phyloP scores from a whole-genome alignment of 2,113 vertebrate species.

The Suncus etruscus region DNA sequence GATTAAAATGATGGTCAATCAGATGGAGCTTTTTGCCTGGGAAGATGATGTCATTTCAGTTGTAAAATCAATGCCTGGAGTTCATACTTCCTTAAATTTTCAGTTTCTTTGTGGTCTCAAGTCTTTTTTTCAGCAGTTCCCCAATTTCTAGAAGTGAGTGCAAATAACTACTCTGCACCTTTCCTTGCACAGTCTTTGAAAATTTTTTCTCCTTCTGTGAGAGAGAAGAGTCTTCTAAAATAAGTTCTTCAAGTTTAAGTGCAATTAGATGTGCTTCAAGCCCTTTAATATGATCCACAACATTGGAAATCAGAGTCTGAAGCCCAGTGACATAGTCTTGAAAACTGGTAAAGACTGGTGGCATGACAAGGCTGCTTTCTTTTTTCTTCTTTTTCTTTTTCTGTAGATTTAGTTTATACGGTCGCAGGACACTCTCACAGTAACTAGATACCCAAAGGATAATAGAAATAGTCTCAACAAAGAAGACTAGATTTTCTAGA shows the following conservation, averaged over 20 bases:
- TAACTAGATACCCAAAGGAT: conserved; percentile 94
- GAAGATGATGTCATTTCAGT: conserved; percentile 77
- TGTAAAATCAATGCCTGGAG: conserved; percentile 70
- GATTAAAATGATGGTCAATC: conserved; percentile 87
- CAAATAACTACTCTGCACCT: conserved; percentile 97
- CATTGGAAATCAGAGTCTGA: conserved; percentile 92
- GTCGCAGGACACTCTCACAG: conserved; percentile 93
- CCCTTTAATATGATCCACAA: conserved; percentile 93
- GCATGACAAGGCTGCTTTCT: conserved; percentile 91
- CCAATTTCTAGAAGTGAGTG: conserved; percentile 96
- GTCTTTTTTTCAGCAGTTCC: conserved; percentile 96
- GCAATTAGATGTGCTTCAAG: conserved; percentile 92
- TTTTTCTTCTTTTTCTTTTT: conserved; percentile 99
- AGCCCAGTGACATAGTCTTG: conserved; percentile 93
- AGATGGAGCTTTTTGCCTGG: conserved; percentile 83
- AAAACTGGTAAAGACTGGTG: conserved; percentile 93
- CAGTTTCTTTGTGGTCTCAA: conserved; percentile 95
- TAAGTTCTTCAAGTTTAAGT: conserved; percentile 94
- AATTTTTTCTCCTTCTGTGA: conserved; percentile 93
- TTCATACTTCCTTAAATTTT: conserved; percentile 91
- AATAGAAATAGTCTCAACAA: conserved; percentile 96
- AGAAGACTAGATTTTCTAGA: conserved; percentile 97
- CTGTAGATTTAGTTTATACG: conserved; percentile 96
- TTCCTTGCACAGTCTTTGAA: conserved; percentile 93
- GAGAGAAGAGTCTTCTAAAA: conserved; percentile 90